Base-by-base conservation (phyloP, 1,140 invertebrate genomes). In the Thaumatotibia leucotreta region DNA sequence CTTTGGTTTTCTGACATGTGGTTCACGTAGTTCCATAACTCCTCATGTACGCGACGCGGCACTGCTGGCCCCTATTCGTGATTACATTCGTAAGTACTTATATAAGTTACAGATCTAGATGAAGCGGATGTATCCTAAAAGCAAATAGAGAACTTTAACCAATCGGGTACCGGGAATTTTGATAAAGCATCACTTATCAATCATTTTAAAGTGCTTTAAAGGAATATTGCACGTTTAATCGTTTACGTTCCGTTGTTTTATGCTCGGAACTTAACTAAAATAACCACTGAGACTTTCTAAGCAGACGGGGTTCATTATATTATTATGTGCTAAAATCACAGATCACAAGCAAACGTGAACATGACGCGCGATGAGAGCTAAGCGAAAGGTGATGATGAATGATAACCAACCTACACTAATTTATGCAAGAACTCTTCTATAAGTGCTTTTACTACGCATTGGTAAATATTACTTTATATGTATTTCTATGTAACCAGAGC, bases 41-140 rank as follows among this genome's bases (percentile, higher is more conserved):
- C 88, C 88, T 86, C 79, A 71, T 63, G 69, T 73, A 71, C 76
- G 75, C 79, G 74, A 76, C 76, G 66, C 68, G 66, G 64, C 67
- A 31, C 70, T 23, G 54, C 72, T 66, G 65, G 77, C 78, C 68
- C 62, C 73, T 70, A 69, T 68, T 72, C 72, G 76, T 82, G 77
- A 83, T 78, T 82, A 85, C 29, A 62, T 35, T 82, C 77, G 86
- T 91, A 91, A 91, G 88, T 91, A 91, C 88, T 91, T 87, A 90
- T 74, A 86, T 82, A 86, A 88, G 86, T 87, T 89, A 88, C 88
- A 91, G 88, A 91, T 91, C 88, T 91, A 90, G 77, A 83, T 75
- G 76, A 90, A 88, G 86, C 85, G 84, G 82, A 86, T 84, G 80
- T 75, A 79, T 82, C 78, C 83, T 88, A 84, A 85, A 84, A 86